A percentile compares a stretch with the other conserved stretches of the same genome.
These are phyloP conservation scores for Ursus arctos DNA, from an alignment of 2,113 vertebrate genomes.

Conservation along the genomic window DNA sequence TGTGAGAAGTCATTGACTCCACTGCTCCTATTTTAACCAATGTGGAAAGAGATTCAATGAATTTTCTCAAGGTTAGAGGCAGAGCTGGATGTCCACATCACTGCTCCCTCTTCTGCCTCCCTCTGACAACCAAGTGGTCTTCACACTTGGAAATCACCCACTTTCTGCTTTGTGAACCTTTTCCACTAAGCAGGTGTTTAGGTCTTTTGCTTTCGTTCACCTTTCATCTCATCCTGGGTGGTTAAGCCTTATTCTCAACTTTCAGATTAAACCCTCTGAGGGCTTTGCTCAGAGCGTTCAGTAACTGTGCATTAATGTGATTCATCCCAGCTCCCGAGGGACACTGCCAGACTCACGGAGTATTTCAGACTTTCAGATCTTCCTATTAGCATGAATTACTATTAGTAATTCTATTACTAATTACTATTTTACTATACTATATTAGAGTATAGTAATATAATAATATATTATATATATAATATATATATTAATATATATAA, in stretches of 20 bases:
- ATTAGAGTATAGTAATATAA: too few relatives aligned
- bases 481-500: too few relatives aligned
- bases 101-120: background rate
- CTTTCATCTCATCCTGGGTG: background rate
- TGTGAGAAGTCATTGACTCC: background rate
- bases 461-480: too few relatives aligned
- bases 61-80: background rate
- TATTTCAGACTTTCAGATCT: background rate
- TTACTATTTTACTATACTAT: too few relatives aligned
- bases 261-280: background rate
- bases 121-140: background rate
- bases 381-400: background rate
- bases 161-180: background rate
- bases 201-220: background rate
- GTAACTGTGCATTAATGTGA: background rate
- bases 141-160: background rate
- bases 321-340: background rate
- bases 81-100: background rate
- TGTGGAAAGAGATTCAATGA: background rate
- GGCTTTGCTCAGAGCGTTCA: background rate
- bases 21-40: background rate
- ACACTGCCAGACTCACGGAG: background rate
- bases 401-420: background rate
- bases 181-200: background rate
- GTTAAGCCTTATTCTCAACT: background rate